Conservation (phyloP, 2,888 invertebrate species). For the Hermodice carunculata region DNA sequence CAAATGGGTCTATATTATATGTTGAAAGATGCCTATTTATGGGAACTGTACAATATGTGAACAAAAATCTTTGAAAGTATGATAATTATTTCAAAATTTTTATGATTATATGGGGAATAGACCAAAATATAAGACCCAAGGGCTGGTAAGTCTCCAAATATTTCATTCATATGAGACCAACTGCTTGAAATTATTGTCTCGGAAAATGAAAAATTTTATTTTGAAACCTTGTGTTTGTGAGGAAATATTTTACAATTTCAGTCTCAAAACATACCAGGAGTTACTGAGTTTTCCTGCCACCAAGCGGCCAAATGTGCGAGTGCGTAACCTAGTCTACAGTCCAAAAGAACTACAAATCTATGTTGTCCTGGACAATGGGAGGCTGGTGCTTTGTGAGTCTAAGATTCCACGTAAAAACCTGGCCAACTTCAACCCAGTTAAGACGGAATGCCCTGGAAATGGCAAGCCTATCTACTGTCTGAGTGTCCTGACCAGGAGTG, state of each 20-base stretch:
- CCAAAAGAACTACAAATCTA: constrained; percentile 29
- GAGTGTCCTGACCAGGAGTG: constrained; percentile 7
- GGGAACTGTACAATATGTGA: too few species aligned
- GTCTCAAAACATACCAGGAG: constrained; percentile 24
- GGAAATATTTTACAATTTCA: background rate
- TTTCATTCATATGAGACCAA: too few species aligned
- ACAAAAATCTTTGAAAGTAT: too few species aligned
- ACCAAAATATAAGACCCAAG: too few species aligned
- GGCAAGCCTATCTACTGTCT: constrained; percentile 38
- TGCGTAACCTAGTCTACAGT: constrained; percentile 30
- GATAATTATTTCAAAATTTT: too few species aligned
- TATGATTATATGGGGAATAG: too few species aligned
- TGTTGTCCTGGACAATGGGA: constrained; percentile 36
- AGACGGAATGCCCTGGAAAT: constrained; percentile 37
- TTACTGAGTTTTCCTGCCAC: constrained; percentile 33
- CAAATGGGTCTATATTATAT: too few species aligned
- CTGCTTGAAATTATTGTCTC: too few species aligned
- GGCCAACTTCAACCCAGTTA: constrained; percentile 25
- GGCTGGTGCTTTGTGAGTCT: constrained; percentile 34
- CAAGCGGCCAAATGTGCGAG: constrained; percentile 19
- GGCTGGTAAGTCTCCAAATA: too few species aligned
- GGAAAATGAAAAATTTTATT: too few species aligned
- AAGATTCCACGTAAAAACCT: constrained; percentile 2
- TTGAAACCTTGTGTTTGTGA: background rate
- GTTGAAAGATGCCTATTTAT: too few species aligned